A percentile compares a stretch with the other conserved stretches of the same genome.
phyloP scores from a whole-genome alignment of 2,888 invertebrate species.

The Bruchidius siliquastri region DNA sequence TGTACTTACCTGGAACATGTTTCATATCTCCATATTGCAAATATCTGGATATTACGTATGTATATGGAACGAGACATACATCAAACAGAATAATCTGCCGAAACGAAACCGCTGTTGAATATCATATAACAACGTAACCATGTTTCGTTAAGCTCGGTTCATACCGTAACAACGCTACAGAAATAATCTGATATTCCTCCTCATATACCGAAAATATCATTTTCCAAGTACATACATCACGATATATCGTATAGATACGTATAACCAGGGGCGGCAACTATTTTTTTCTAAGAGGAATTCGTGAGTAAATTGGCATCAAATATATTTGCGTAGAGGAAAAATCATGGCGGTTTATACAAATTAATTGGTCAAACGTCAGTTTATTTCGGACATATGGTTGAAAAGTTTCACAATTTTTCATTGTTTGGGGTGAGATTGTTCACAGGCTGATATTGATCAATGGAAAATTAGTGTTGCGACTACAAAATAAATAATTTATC shows the following conservation, averaged over 20 bases:
- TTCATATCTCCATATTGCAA: neutral
- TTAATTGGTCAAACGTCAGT: too few relatives aligned
- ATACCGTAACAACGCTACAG: neutral
- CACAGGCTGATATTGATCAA: too few relatives aligned
- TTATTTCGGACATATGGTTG: too few relatives aligned
- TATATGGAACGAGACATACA: neutral
- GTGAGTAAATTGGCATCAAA: too few relatives aligned
- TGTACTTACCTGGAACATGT: neutral
- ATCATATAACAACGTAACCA: neutral
- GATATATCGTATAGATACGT: neutral
- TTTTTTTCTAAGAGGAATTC: too few relatives aligned
- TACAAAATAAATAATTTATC: too few relatives aligned
- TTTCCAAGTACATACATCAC: neutral
- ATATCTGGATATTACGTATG: neutral
- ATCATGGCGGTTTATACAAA: too few relatives aligned
- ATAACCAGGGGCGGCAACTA: neutral
- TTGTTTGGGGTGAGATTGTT: too few relatives aligned
- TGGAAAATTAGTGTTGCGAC: too few relatives aligned
- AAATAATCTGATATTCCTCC: neutral
- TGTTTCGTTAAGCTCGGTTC: neutral
- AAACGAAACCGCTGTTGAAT: neutral
- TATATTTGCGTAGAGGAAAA: too few relatives aligned
- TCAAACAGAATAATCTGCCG: neutral
- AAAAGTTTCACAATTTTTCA: too few relatives aligned
- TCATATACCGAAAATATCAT: neutral